Evolutionary conservation across 1,140 invertebrate genomes (phyloP), one percentile per base, ranked within the genome.

Genomic region (Atta colombica): DNA sequence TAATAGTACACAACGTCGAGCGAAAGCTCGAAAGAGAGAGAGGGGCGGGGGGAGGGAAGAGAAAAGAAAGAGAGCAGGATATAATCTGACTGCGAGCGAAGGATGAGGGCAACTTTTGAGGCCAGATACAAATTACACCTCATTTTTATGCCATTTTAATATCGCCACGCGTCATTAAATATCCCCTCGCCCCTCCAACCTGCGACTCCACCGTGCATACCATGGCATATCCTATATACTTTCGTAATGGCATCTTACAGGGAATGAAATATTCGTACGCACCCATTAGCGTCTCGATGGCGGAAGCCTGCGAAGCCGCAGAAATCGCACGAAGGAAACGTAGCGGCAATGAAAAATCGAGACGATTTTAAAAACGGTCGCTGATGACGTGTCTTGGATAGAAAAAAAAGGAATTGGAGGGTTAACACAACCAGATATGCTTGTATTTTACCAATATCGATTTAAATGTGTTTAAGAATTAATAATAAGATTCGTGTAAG

Each of bases 131-230:
- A 95, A 95, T 95, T 95, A 93, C 94, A 93, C 92, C 94, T 95
- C 95, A 95, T 95, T 95, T 95, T 95, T 95, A 95, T 94, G 93
- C 94, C 93, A 94, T 95, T 95, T 95, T 95, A 95, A 95, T 95
- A 95, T 95, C 94, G 91, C 93, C 92, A 95, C 93, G 94, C 94
- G 92, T 94, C 94, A 95, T 95, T 95, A 95, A 94, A 92, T 95
- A 94, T 94, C 92, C 94, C 92, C 91, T 86, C 87, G 93, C 80
- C 45, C 61, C 60, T 51, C 81, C 66, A 45, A 68, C 75, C 53
- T 81, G 58, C 66, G 28, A 58, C 77, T 60, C 72, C 18, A 49
- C 35, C 31, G 58, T 61, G 51, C 53, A 51, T 21, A 69, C 80
- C 72, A 68, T 77, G 68, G 80, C 68, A 55, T 77, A 82, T 78